phyloP scores from a whole-genome alignment of 2,797 vertebrate genomes.

The Muscicapa comitata region DNA sequence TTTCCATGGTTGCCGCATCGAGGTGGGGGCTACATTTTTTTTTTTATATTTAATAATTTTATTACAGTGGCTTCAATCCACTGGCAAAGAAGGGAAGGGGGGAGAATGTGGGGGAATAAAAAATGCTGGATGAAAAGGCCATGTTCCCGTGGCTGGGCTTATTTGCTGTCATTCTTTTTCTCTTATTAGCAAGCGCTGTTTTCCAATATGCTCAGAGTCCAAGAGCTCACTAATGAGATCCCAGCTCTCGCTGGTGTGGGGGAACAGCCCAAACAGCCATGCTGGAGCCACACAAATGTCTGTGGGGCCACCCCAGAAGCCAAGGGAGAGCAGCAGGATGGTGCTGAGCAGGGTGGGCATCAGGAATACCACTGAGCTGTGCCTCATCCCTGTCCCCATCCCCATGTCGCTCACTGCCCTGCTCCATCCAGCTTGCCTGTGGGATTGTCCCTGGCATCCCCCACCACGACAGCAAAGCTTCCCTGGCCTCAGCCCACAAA shows the following conservation, averaged over 20 bases:
- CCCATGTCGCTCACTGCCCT: background rate
- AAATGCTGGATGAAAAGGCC: slow-evolving; percentile 6
- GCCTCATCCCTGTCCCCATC: background rate
- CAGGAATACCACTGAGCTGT: background rate
- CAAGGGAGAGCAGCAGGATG: background rate
- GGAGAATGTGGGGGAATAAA: background rate
- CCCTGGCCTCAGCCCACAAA: fast-evolving
- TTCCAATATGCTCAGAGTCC: slow-evolving; percentile 19
- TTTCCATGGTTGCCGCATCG: slow-evolving; percentile 51
- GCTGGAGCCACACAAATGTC: background rate
- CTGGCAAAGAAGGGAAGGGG: background rate
- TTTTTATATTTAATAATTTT: slow-evolving; percentile 42
- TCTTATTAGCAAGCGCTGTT: background rate
- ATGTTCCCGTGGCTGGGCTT: background rate
- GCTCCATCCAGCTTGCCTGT: background rate
- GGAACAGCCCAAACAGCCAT: background rate
- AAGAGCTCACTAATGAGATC: background rate
- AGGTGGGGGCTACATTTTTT: slow-evolving; percentile 52
- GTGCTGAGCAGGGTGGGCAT: background rate
- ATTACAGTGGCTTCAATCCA: background rate
- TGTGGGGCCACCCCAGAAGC: fast-evolving
- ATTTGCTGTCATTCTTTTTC: slow-evolving; percentile 46
- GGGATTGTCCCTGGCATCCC: background rate
- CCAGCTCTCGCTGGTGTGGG: background rate
- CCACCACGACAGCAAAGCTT: background rate